Conservation (phyloP, 1,140 invertebrate genomes). For the Sarcophaga bullata region DNA sequence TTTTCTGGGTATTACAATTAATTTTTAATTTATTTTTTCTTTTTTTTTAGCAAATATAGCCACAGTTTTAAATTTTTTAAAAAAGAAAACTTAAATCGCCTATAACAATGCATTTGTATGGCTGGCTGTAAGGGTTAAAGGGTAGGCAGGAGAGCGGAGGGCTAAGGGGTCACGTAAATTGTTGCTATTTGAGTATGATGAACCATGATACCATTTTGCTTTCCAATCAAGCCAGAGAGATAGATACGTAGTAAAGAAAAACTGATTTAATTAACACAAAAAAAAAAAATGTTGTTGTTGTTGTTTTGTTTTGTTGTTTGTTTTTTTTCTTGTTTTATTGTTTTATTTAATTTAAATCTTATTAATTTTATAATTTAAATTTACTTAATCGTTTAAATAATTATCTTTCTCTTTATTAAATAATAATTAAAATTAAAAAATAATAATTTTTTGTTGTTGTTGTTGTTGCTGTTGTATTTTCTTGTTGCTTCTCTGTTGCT, state of each 20-base stretch:
- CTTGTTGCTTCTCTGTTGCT: constrained; percentile 38
- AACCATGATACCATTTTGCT: too few relatives aligned
- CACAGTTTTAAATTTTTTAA: neutral
- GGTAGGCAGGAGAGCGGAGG: too few relatives aligned
- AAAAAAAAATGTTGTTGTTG: neutral
- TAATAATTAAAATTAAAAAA: constrained; percentile 65
- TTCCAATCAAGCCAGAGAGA: too few relatives aligned
- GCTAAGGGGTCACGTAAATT: too few relatives aligned
- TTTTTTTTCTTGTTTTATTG: constrained; percentile 41
- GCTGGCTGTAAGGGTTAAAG: too few relatives aligned
- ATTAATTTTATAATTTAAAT: constrained; percentile 63
- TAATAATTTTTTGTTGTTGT: constrained; percentile 30
- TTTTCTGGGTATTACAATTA: constrained; percentile 17
- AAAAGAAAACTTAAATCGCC: neutral
- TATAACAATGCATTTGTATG: neutral
- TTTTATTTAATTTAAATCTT: constrained; percentile 47
- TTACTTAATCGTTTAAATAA: constrained; percentile 66
- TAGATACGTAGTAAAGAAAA: too few relatives aligned
- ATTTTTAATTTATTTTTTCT: neutral
- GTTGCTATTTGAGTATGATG: too few relatives aligned
- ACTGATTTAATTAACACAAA: too few relatives aligned
- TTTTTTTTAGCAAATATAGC: neutral
- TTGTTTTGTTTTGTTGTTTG: constrained; percentile 43
- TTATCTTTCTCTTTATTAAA: constrained; percentile 66
- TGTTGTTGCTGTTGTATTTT: constrained; percentile 44